Evolutionary conservation across 1,140 invertebrate species (phyloP).

Genomic region (Hyles euphorbiae): DNA sequence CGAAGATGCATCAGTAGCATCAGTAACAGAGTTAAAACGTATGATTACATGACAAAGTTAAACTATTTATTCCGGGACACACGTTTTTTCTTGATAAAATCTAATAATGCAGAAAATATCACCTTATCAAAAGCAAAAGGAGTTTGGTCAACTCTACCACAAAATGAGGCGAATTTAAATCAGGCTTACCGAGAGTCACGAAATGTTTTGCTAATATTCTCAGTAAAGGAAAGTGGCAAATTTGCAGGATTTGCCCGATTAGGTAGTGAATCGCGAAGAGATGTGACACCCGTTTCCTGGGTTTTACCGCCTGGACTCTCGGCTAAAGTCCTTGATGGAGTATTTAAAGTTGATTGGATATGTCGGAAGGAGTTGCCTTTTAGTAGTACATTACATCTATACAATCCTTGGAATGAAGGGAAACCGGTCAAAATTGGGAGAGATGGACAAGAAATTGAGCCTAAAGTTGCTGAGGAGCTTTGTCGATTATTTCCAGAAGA

Average conservation of each 20-base stretch:
- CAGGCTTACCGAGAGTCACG: constrained; percentile 93
- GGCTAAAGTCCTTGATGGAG: constrained; percentile 93
- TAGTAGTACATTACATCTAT: constrained; percentile 92
- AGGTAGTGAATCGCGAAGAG: constrained; percentile 90
- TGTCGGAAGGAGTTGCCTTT: constrained; percentile 96
- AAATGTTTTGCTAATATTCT: constrained; percentile 97
- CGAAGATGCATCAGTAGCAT: constrained; percentile 66
- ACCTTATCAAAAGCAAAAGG: constrained; percentile 95
- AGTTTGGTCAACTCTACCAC: constrained; percentile 97
- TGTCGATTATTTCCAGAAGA: constrained; percentile 96
- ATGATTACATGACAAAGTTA: constrained; percentile 91
- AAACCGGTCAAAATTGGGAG: constrained; percentile 99
- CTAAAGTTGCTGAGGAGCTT: constrained; percentile 94
- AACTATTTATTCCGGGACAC: constrained; percentile 97
- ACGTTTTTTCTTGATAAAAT: constrained; percentile 98
- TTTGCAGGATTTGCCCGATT: constrained; percentile 94
- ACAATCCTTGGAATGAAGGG: constrained; percentile 98
- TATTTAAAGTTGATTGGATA: constrained; percentile 98
- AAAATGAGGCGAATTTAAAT: constrained; percentile 97
- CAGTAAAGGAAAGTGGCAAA: constrained; percentile 97
- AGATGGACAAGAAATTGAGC: constrained; percentile 98
- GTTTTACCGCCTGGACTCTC: constrained; percentile 96
- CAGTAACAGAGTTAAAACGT: constrained; percentile 78
- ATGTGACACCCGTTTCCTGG: constrained; percentile 94
- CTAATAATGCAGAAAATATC: constrained; percentile 98